A percentile compares a stretch with the other conserved stretches of the same genome.
Evolutionary conservation across 2,797 vertebrate genomes (phyloP).

Genomic region (Sebastes aleutianus): DNA sequence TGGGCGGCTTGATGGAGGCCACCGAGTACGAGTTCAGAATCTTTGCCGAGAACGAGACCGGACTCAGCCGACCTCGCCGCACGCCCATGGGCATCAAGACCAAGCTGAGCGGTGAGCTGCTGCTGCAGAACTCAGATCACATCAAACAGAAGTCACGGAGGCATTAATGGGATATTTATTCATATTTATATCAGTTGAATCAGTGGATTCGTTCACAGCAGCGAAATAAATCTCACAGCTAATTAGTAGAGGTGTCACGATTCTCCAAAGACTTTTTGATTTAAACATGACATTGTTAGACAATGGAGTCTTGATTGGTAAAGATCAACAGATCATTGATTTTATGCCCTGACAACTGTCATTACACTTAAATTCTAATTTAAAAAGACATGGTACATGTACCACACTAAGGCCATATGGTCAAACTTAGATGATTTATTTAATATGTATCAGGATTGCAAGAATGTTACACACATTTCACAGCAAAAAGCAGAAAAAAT

Average conservation of each 20-base stretch:
- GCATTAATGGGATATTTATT: background rate
- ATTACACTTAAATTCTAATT: too few relatives aligned
- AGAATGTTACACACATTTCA: background rate
- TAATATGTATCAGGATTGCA: background rate
- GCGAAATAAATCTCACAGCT: background rate
- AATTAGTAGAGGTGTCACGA: background rate
- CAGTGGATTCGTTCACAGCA: background rate
- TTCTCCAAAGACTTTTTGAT: too few relatives aligned
- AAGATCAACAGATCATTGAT: too few relatives aligned
- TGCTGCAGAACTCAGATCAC: background rate
- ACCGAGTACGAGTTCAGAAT: conserved; percentile 98
- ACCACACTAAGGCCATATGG: too few relatives aligned
- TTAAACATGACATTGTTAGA: too few relatives aligned
- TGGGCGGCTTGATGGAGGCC: conserved; percentile 95
- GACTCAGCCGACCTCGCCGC: conserved; percentile 94
- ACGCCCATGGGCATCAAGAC: conserved; percentile 97
- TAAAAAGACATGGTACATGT: too few relatives aligned
- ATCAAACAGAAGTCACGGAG: background rate
- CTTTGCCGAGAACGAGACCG: conserved; percentile 95
- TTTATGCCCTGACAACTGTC: too few relatives aligned
- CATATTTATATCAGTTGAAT: background rate
- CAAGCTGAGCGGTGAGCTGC: conserved; percentile 92
- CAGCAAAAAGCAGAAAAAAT: background rate
- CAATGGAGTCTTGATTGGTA: too few relatives aligned
- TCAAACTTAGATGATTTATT: too few relatives aligned